Evolutionary conservation across 2,113 vertebrate genomes (phyloP), one percentile per base, ranked within the genome.

Genomic region (Odontesthes bonariensis): DNA sequence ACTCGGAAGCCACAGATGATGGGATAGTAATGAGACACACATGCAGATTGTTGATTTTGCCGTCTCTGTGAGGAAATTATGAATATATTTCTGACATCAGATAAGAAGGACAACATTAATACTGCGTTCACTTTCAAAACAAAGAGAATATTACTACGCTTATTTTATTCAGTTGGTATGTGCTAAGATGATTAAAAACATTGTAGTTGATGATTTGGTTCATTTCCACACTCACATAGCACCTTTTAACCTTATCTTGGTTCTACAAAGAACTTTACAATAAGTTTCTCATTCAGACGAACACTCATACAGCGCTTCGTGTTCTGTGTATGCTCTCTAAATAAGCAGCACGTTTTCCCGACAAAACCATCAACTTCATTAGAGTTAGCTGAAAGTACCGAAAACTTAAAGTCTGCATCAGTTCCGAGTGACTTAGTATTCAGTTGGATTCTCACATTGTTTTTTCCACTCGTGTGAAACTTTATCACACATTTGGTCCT

Each of bases 381-480:
- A 38, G 35, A 38, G 10, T 38, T 38, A 8, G 10, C 5, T 38
- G 35, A 10, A 10, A 10, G 35, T 7, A 10, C 35, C 7, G 5
- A 10, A 27, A 27, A 27, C 35, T 46, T 12, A 11, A 46, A 52
- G 3, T 52, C 49, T 42, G 19, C 17, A 19, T 44, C 23, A 46
- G 52, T 32, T 53, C 8, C 35, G 27, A 10, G 35, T 8, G 6
- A 38, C 10, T 38, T 38, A 22, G 23, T 52, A n/a, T 22, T 9
- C 52, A 11, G 59, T 58, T 69, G 77, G 68, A 69, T 72, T 69
- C 31, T 66, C 9, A 0, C 80, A 59, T 80, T 83, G 8, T 73
- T 59, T 64, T 79, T 82, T 87, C 60, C 49, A 71, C 54, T 67
- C 61, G 54, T 66, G 56, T 56, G 51, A 58, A 64, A 59, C 31